These are phyloP conservation scores for Hyalella azteca DNA, from an alignment of 2,888 invertebrate species.

Conservation along the genomic window DNA sequence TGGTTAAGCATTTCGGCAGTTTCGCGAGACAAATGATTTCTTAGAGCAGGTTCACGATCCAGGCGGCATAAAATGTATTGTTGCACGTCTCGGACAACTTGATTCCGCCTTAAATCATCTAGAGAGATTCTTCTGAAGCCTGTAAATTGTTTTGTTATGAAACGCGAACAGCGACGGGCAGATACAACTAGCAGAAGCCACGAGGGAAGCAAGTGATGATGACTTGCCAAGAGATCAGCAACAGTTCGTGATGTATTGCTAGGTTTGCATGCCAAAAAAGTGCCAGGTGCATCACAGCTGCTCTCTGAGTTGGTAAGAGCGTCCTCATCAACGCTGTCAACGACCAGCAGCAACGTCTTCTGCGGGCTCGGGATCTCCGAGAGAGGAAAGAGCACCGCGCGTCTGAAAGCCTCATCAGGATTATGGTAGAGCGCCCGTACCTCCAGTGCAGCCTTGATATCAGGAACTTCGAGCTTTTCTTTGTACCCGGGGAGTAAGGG, in stretches of 20 bases:
- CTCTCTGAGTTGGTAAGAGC: conserved; percentile 44
- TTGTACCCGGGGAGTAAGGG: conserved; percentile 69
- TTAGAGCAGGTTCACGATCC: conserved; percentile 85
- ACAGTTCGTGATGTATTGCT: conserved; percentile 68
- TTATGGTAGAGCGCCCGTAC: conserved; percentile 83
- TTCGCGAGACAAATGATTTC: conserved; percentile 86
- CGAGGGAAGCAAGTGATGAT: conserved; percentile 88
- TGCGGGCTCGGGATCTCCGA: conserved; percentile 81
- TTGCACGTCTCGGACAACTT: conserved; percentile 91
- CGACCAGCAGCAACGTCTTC: conserved; percentile 78
- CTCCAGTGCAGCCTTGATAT: conserved; percentile 78
- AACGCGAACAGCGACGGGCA: conserved; percentile 81
- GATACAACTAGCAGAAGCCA: conserved; percentile 92
- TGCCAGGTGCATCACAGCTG: conserved; percentile 43
- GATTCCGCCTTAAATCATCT: conserved; percentile 82
- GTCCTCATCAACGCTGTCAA: conserved; percentile 89
- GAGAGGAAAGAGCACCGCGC: conserved; percentile 84
- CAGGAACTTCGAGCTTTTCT: conserved; percentile 79
- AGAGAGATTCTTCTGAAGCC: conserved; percentile 81
- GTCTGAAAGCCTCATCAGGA: conserved; percentile 90
- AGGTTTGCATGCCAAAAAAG: neutral
- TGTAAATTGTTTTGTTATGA: conserved; percentile 73
- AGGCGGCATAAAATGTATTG: conserved; percentile 89
- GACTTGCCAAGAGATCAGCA: conserved; percentile 82
- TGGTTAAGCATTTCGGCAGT: conserved; percentile 95